Conservation (phyloP, 2,888 invertebrate species). For the Amiota minor region DNA sequence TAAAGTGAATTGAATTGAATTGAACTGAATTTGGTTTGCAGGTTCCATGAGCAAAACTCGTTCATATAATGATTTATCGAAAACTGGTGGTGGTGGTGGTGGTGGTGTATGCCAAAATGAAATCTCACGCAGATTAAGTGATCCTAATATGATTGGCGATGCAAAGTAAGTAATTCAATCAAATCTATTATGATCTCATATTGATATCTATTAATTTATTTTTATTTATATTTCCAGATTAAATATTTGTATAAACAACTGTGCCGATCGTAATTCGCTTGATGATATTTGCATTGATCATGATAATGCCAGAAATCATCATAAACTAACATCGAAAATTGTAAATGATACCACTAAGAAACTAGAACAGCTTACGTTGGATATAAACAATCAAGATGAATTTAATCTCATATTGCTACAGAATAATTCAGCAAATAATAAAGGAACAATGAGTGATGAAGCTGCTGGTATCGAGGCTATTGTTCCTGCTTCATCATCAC, state of each 20-base stretch:
- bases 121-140: constrained; percentile 84
- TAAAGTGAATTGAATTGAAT: constrained; percentile 19
- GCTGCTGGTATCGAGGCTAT: neutral
- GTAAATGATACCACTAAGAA: constrained; percentile 64
- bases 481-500: neutral
- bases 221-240: constrained; percentile 52
- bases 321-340: constrained; percentile 54
- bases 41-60: constrained; percentile 86
- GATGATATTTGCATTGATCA: constrained; percentile 69
- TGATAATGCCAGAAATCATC: constrained; percentile 58
- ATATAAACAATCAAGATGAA: constrained; percentile 63
- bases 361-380: constrained; percentile 66
- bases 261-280: constrained; percentile 69
- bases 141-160: constrained; percentile 86
- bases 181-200: neutral
- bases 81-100: constrained; percentile 76
- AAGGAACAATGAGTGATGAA: neutral
- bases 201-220: neutral
- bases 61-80: constrained; percentile 88
- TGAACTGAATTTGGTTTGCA: constrained; percentile 35
- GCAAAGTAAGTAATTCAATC: constrained; percentile 77
- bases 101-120: constrained; percentile 71
- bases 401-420: neutral
- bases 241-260: constrained; percentile 60
- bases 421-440: neutral